These are phyloP conservation scores for Malurus melanocephalus DNA, from an alignment of 2,113 vertebrate species.

Conservation along the genomic window DNA sequence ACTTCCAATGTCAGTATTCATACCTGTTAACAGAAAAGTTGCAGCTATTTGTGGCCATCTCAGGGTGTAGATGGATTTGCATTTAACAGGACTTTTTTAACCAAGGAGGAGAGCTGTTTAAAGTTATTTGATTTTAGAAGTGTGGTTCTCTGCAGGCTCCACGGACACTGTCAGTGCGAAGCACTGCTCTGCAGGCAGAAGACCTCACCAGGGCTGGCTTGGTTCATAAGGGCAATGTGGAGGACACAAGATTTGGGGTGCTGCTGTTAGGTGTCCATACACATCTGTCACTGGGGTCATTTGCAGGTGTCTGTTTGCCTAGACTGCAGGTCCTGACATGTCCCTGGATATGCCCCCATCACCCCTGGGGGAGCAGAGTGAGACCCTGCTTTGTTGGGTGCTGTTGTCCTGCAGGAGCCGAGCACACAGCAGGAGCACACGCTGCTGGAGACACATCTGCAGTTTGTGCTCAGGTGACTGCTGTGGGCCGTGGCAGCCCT, in stretches of 20 bases:
- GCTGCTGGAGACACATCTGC: not conserved
- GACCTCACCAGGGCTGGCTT: not conserved
- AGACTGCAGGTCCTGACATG: not conserved
- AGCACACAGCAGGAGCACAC: fast-evolving
- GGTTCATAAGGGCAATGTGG: fast-evolving
- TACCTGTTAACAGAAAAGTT: not conserved
- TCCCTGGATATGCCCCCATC: not conserved
- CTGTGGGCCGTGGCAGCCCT: not conserved
- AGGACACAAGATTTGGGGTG: not conserved
- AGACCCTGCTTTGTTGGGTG: not conserved
- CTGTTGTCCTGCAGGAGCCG: not conserved
- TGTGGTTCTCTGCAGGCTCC: not conserved
- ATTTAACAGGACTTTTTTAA: not conserved
- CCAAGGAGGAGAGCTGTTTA: not conserved
- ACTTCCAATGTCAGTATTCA: not conserved
- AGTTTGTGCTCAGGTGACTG: not conserved
- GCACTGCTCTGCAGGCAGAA: not conserved
- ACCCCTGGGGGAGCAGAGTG: not conserved
- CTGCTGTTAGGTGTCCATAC: not conserved
- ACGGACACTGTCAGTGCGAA: not conserved
- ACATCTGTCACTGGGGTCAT: not conserved
- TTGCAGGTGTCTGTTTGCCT: not conserved
- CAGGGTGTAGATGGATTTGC: fast-evolving
- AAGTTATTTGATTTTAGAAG: not conserved
- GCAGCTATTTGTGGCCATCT: not conserved